Evolutionary conservation across 2,797 vertebrate genomes (phyloP).

Genomic region (Argentina silus): DNA sequence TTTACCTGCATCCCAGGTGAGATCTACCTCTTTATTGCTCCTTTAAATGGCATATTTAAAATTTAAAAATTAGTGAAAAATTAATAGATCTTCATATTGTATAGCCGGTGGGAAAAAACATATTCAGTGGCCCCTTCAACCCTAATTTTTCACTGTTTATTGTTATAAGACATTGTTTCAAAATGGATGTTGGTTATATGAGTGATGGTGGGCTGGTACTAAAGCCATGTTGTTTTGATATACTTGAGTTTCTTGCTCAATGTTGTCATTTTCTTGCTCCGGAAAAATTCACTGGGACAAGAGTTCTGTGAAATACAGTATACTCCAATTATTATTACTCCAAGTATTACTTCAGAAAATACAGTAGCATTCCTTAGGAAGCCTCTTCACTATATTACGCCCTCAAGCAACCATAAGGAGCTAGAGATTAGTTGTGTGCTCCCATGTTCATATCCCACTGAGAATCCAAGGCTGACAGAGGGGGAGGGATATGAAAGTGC

Average conservation of each 20-base stretch:
- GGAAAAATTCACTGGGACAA: background rate
- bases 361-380: background rate
- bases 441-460: too few relatives aligned
- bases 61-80: too few relatives aligned
- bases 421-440: too few relatives aligned
- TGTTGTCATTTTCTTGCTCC: background rate
- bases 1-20: conserved; percentile 72
- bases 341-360: too few relatives aligned
- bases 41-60: too few relatives aligned
- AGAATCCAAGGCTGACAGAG: conserved; percentile 19
- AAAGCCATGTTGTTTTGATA: background rate
- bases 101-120: background rate
- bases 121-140: background rate
- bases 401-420: background rate
- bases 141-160: background rate
- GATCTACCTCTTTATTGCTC: conserved; percentile 8
- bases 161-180: background rate
- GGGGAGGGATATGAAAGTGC: conserved; percentile 26
- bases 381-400: background rate
- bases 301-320: background rate
- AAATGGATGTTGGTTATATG: background rate
- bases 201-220: background rate
- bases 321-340: background rate
- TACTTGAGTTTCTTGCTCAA: background rate
- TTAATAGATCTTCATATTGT: background rate